Evolutionary conservation across 1,140 invertebrate genomes (phyloP).

Genomic region (Drosophila mayri): DNA sequence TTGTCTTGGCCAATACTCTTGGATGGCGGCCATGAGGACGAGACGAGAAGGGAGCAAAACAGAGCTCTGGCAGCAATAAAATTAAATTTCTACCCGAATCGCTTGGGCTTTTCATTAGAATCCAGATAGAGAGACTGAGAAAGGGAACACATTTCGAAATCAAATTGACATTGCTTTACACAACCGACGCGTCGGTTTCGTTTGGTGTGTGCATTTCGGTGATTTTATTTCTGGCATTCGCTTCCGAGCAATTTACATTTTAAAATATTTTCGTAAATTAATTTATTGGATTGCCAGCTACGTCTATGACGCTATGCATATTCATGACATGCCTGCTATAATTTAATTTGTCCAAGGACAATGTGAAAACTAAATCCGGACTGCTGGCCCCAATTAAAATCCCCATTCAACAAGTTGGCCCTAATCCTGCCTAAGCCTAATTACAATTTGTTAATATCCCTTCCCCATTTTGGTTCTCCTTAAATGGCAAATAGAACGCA

Average conservation of each 20-base stretch:
- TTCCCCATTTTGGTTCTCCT: slow-evolving; percentile 19
- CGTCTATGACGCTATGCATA: slow-evolving; percentile 16
- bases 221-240: slow-evolving; percentile 25
- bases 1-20: slow-evolving; percentile 32
- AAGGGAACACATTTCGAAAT: slow-evolving; percentile 27
- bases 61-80: slow-evolving; percentile 34
- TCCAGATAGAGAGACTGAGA: slow-evolving; percentile 9
- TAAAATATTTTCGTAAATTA: slow-evolving; percentile 40
- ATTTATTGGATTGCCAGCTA: slow-evolving; percentile 45
- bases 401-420: slow-evolving; percentile 49
- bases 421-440: slow-evolving; percentile 69
- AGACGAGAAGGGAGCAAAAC: background rate
- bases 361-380: slow-evolving; percentile 57
- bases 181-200: background rate
- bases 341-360: slow-evolving; percentile 46
- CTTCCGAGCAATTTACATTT: slow-evolving; percentile 41
- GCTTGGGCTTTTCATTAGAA: slow-evolving; percentile 32
- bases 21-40: slow-evolving; percentile 1
- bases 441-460: slow-evolving; percentile 64
- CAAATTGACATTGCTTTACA: slow-evolving; percentile 47
- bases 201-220: slow-evolving; percentile 21
- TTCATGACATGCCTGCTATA: slow-evolving; percentile 29
- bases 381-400: slow-evolving; percentile 63
- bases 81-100: slow-evolving; percentile 28
- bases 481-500: slow-evolving; percentile 68